Evolutionary conservation across 2,797 vertebrate species (phyloP), one percentile per base, ranked within the genome.

Genomic region (Pyrrhura leucotis): DNA sequence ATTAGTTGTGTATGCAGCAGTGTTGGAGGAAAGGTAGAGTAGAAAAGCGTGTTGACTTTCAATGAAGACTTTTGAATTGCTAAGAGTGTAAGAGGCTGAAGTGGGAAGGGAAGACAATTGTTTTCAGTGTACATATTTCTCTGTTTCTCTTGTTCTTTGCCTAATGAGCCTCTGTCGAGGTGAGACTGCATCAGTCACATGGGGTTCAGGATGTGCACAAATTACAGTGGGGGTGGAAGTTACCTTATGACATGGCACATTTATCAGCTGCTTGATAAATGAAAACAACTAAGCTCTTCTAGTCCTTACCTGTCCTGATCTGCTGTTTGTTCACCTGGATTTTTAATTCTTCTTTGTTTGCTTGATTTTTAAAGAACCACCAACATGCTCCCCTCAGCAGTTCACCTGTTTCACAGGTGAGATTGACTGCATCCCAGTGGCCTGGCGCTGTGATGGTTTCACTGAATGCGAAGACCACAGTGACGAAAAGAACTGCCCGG

Each of bases 381-480:
- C 99, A 88, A 99, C 99, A 31, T 99, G 99, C 90, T 99, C 99
- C 39, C 99, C 99, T 10, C 99, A 99, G 96, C 99, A 99, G 97
- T 99, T 99, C 97, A 99, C 99, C 73, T 99, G 99, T 92, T 97
- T 98, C 42, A 99, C 99, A 1, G 99, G 99, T 5, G 99, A 99
- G 96, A 99, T 99, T 95, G 99, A 99, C 98, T 99, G 99, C 94
- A 99, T 99, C 95, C 99, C 99, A 0, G 98, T 99, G 96, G 98
- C 99, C 5, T 99, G 99, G 99, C 97, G 99, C 12, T 99, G 99
- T 4, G 99, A 99, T 65, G 99, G 99, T 0, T 99, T 98, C 92
- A 97, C 98, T 0, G 99, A 99, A 80, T 99, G 99, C 2, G 99
- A 99, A 48, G 99, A 99, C 95, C 97, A 98, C 94, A 99, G 99